These are phyloP conservation scores for Thinocorus orbignyianus DNA, from an alignment of 2,113 vertebrate species.

Conservation along the genomic window DNA sequence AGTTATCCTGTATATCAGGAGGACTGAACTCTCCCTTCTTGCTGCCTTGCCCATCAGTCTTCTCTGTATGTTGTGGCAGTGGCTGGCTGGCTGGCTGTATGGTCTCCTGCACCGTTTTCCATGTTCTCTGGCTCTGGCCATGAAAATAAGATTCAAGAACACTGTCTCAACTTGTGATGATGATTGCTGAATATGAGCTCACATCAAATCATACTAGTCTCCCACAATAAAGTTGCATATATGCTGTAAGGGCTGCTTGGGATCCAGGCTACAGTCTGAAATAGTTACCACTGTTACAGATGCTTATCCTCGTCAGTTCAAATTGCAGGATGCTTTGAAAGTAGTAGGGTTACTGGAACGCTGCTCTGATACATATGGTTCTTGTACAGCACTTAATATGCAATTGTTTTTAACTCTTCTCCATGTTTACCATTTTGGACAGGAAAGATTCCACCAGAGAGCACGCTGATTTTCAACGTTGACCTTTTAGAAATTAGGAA, in stretches of 20 bases:
- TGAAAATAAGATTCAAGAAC: background rate
- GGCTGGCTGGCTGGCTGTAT: background rate
- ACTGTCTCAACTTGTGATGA: background rate
- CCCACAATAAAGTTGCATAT: background rate
- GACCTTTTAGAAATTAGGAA: slow-evolving; percentile 94
- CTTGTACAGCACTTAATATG: background rate
- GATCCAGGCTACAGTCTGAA: background rate
- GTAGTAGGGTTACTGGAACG: background rate
- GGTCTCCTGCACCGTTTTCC: background rate
- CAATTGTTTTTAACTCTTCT: background rate
- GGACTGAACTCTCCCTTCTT: background rate
- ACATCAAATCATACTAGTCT: background rate
- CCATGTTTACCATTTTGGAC: background rate
- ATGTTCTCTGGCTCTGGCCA: background rate
- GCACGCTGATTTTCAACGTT: slow-evolving; percentile 89
- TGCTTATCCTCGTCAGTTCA: background rate
- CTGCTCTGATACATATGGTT: accelerated
- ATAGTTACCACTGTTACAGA: background rate
- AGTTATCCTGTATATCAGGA: background rate
- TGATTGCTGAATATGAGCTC: background rate
- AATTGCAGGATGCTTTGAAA: background rate
- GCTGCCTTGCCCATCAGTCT: background rate
- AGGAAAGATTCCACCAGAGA: slow-evolving; percentile 98
- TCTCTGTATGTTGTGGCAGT: background rate
- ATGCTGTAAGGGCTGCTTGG: background rate